Evolutionary conservation across 2,113 vertebrate species (phyloP).

Genomic region (Orientallactaga bullata): DNA sequence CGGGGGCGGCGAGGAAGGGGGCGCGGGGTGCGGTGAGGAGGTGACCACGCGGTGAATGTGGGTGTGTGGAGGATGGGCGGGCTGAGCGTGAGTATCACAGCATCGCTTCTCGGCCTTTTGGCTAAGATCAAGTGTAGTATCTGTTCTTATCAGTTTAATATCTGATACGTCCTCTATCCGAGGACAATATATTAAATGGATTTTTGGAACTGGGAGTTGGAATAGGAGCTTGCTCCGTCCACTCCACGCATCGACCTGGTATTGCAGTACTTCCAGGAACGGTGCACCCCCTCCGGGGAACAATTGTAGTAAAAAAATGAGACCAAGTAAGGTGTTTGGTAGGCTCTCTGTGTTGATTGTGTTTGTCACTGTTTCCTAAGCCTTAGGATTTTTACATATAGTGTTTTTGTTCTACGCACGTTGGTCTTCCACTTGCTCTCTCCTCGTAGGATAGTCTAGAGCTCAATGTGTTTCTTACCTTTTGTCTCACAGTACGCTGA

Average conservation of each 20-base stretch:
- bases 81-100: background rate
- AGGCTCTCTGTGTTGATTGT: no score
- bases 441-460: no score
- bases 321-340: no score
- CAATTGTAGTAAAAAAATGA: rapidly evolving
- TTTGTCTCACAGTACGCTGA: no score
- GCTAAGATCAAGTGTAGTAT: conserved; percentile 48
- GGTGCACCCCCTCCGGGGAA: background rate
- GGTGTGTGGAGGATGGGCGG: no score
- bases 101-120: conserved; percentile 45
- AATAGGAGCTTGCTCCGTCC: conserved; percentile 31
- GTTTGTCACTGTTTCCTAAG: no score
- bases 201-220: background rate
- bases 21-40: background rate
- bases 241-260: conserved; percentile 28
- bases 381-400: no score
- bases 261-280: conserved; percentile 36
- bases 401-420: no score
- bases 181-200: conserved; percentile 11
- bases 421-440: no score
- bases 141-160: background rate
- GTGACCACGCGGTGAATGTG: background rate
- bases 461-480: no score
- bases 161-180: background rate
- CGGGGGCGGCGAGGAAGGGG: no score